Percentiles rank a stretch among this genome's conserved stretches.
phyloP scores from a whole-genome alignment of 2,113 vertebrate species.

The Felis chaus region DNA sequence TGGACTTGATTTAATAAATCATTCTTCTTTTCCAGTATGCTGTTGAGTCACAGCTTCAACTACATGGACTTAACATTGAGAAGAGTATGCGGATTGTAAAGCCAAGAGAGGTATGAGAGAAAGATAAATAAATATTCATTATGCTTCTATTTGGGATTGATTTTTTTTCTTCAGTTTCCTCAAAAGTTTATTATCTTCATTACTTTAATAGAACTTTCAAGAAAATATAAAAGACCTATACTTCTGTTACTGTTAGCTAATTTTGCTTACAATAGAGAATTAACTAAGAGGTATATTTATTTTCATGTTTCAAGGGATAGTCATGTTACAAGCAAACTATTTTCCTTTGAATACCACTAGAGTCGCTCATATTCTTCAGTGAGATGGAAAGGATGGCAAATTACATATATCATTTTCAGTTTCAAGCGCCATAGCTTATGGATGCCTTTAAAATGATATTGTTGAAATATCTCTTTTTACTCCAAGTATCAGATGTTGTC shows the following conservation, averaged over 20 bases:
- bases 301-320: neutral
- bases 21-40: conserved; percentile 88
- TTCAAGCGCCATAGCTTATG: neutral
- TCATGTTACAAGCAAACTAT: neutral
- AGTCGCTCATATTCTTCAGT: neutral
- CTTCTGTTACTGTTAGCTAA: neutral
- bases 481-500: neutral
- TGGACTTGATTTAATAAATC: conserved; percentile 1
- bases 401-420: neutral
- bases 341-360: neutral
- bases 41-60: conserved; percentile 92
- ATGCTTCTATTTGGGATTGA: conserved; percentile 18
- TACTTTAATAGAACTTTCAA: conserved; percentile 53
- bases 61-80: conserved; percentile 88
- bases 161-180: conserved; percentile 42
- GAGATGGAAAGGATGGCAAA: neutral
- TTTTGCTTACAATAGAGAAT: conserved; percentile 38
- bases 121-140: conserved; percentile 37
- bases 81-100: conserved; percentile 89
- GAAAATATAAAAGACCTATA: neutral
- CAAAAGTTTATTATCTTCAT: conserved; percentile 42
- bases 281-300: neutral
- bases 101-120: conserved; percentile 88
- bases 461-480: neutral
- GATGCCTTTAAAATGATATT: neutral